phyloP scores from a whole-genome alignment of 2,888 invertebrate species.

The Hyles lineata region DNA sequence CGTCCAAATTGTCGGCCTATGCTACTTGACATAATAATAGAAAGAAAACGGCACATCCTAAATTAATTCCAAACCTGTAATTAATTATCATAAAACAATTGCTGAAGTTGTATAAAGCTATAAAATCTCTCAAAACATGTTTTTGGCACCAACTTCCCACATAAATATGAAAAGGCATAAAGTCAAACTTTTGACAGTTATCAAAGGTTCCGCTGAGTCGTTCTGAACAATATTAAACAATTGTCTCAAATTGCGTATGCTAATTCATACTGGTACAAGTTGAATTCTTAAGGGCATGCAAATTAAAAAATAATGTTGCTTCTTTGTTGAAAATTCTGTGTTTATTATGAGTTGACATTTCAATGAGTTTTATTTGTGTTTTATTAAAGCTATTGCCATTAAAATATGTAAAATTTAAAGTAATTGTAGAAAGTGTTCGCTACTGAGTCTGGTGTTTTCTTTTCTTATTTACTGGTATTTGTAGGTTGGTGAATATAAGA shows the following conservation, averaged over 20 bases:
- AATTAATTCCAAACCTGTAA: background rate
- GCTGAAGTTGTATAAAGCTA: background rate
- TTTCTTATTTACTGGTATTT: no score
- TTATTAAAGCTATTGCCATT: background rate
- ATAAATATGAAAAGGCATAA: background rate
- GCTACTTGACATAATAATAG: no score
- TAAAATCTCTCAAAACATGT: background rate
- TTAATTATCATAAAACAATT: background rate
- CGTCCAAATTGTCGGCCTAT: no score
- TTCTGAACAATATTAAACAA: background rate
- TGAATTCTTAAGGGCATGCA: background rate
- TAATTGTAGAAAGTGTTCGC: background rate
- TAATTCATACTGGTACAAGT: constrained; percentile 1
- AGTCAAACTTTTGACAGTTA: background rate
- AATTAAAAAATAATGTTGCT: background rate
- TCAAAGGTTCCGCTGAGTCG: background rate
- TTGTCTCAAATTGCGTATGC: background rate
- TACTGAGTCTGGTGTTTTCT: no score
- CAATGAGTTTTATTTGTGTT: background rate
- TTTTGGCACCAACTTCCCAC: background rate
- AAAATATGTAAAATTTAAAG: background rate
- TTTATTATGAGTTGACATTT: constrained; percentile 4
- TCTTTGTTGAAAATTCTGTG: background rate
- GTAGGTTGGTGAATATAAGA: no score
- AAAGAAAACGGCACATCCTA: background rate